Percentiles rank a stretch among this genome's conserved stretches.
Evolutionary conservation across 2,797 vertebrate genomes (phyloP).

Genomic region (Sebastes aleutianus): DNA sequence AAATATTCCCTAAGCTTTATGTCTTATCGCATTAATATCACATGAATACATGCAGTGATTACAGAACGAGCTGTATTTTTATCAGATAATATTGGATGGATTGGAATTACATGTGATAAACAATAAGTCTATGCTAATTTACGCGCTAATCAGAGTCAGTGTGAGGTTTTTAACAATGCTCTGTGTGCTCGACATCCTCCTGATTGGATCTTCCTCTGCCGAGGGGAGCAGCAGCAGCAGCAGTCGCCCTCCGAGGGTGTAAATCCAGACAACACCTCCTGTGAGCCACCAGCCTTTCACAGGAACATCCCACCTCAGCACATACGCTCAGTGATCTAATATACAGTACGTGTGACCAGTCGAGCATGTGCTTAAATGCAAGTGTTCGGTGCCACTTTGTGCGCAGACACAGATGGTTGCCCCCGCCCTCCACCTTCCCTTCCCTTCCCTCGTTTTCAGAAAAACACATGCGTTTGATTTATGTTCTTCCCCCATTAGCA

Average conservation of each 20-base stretch:
- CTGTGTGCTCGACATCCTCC: not conserved
- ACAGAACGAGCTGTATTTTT: not conserved
- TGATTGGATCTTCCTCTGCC: conserved; percentile 18
- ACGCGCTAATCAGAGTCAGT: conserved; percentile 5
- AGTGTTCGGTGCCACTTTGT: conserved; percentile 31
- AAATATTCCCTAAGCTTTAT: not conserved
- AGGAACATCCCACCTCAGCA: conserved; percentile 61
- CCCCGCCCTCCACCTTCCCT: not conserved
- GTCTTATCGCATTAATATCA: not conserved
- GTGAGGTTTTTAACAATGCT: conserved; percentile 15
- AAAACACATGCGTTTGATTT: conserved; percentile 37
- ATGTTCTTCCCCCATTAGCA: conserved; percentile 35
- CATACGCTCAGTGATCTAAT: conserved; percentile 44
- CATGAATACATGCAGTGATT: not conserved
- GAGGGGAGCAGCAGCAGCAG: conserved; percentile 19
- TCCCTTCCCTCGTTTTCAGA: not conserved
- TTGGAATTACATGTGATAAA: not conserved
- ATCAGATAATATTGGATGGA: not conserved
- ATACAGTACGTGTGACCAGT: conserved; percentile 35
- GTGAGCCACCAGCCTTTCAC: conserved; percentile 47
- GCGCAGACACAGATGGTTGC: conserved; percentile 45
- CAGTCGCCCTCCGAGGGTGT: conserved; percentile 21
- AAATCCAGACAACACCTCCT: conserved; percentile 39
- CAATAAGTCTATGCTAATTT: not conserved
- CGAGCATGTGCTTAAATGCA: conserved; percentile 51